Conservation (phyloP, 2,113 vertebrate genomes). For the Crotophaga sulcirostris region DNA sequence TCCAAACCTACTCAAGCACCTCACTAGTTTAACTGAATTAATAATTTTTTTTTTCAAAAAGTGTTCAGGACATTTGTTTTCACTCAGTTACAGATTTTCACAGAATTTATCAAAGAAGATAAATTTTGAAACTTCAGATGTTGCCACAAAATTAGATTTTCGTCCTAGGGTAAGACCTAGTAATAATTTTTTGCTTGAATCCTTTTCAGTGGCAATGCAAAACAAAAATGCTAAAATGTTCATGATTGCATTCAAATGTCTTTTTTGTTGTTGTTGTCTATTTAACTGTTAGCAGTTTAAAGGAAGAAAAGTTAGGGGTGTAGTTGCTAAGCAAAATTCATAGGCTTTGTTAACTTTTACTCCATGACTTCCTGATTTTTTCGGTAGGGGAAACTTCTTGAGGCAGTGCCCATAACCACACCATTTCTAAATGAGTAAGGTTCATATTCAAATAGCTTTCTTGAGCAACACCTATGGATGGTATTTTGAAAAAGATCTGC, state of each 20-base stretch:
- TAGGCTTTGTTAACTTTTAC: constrained; percentile 45
- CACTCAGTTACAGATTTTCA: background rate
- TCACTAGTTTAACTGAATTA: background rate
- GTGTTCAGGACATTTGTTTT: background rate
- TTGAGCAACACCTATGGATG: background rate
- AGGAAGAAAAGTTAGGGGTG: constrained; percentile 22
- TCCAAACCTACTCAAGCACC: background rate
- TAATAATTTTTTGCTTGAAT: background rate
- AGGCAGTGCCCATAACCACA: constrained; percentile 44
- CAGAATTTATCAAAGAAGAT: background rate
- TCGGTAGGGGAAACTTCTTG: constrained; percentile 46
- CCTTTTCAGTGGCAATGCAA: constrained; percentile 5
- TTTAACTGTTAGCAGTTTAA: background rate
- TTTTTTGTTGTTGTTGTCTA: background rate
- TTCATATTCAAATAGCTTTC: background rate
- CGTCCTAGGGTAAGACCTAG: background rate
- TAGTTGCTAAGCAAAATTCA: constrained; percentile 52
- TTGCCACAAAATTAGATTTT: constrained; percentile 17
- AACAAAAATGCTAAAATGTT: constrained; percentile 19
- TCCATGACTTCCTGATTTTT: constrained; percentile 53
- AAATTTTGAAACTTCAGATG: background rate
- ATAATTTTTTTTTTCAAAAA: background rate
- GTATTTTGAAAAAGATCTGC: background rate
- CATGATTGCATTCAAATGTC: background rate
- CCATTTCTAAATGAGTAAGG: constrained; percentile 41